Evolutionary conservation across 2,113 vertebrate species (phyloP).

Genomic region (Ascaphus truei): DNA sequence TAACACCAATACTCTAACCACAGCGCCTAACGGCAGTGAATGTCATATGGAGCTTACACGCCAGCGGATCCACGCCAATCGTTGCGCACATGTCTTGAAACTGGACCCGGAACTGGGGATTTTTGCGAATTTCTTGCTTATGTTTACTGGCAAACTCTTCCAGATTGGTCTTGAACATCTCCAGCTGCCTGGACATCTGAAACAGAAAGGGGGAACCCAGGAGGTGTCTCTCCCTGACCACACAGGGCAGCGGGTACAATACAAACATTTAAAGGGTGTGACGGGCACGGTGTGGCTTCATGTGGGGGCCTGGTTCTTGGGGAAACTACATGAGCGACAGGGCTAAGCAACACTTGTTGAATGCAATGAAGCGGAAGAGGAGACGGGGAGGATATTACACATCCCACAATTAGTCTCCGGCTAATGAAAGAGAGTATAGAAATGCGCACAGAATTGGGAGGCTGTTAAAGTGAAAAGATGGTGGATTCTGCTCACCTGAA

Average conservation of each 20-base stretch:
- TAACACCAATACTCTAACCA: too few relatives aligned
- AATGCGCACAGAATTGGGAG: too few relatives aligned
- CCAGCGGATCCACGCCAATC: constrained; percentile 91
- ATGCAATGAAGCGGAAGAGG: too few relatives aligned
- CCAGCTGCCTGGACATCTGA: constrained; percentile 95
- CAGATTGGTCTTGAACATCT: constrained; percentile 88
- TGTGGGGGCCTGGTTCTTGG: neutral
- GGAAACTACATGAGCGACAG: neutral
- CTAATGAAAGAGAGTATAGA: too few relatives aligned
- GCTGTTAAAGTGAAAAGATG: too few relatives aligned
- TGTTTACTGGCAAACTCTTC: constrained; percentile 97
- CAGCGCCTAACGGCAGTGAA: too few relatives aligned
- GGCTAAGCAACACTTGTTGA: too few relatives aligned
- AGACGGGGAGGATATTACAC: too few relatives aligned
- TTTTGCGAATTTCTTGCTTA: constrained; percentile 93
- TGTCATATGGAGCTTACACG: constrained; percentile 90
- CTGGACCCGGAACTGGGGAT: constrained; percentile 84
- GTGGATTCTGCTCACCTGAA: constrained; percentile 77
- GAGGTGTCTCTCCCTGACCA: too few relatives aligned
- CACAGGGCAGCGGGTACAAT: too few relatives aligned
- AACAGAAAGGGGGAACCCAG: constrained; percentile 36
- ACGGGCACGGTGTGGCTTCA: neutral
- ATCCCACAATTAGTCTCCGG: too few relatives aligned
- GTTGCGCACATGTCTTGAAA: constrained; percentile 98
- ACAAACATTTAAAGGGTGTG: too few relatives aligned